phyloP scores from a whole-genome alignment of 2,888 invertebrate species.

The Vanessa cardui region DNA sequence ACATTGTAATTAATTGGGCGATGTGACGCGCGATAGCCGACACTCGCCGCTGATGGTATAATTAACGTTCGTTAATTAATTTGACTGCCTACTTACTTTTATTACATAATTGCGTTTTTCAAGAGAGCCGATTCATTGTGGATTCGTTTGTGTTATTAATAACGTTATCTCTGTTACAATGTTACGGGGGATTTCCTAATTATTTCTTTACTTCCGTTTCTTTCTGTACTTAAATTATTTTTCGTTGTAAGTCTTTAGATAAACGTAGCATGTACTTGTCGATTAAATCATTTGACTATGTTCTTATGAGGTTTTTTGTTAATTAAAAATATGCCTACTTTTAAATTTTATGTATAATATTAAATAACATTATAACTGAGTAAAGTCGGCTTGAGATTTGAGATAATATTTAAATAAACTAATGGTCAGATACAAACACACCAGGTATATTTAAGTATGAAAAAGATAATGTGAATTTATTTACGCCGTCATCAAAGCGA shows the following conservation, averaged over 20 bases:
- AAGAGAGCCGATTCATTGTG: slow-evolving; percentile 63
- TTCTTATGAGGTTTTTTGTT: too few relatives aligned
- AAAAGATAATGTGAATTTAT: not conserved
- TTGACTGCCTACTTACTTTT: slow-evolving; percentile 66
- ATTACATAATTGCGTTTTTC: slow-evolving; percentile 65
- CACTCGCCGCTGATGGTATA: slow-evolving; percentile 69
- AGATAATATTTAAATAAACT: too few relatives aligned
- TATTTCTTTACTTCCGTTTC: slow-evolving; percentile 22
- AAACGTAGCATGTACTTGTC: not conserved
- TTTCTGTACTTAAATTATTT: slow-evolving; percentile 2
- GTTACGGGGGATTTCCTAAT: slow-evolving; percentile 28
- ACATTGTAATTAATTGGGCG: slow-evolving; percentile 56
- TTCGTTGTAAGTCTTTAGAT: not conserved
- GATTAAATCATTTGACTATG: not conserved
- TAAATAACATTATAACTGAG: not conserved
- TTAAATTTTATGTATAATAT: not conserved
- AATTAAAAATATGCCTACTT: too few relatives aligned
- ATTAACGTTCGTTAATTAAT: slow-evolving; percentile 79
- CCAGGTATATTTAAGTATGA: not conserved
- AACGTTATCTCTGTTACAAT: slow-evolving; percentile 16
- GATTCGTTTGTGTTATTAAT: slow-evolving; percentile 26
- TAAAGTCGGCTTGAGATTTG: too few relatives aligned
- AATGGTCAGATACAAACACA: not conserved
- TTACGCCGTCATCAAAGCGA: slow-evolving; percentile 35
- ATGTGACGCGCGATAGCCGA: slow-evolving; percentile 74